These are phyloP conservation scores for Aphrophora alni DNA, from an alignment of 2,888 invertebrate genomes.

Conservation along the genomic window DNA sequence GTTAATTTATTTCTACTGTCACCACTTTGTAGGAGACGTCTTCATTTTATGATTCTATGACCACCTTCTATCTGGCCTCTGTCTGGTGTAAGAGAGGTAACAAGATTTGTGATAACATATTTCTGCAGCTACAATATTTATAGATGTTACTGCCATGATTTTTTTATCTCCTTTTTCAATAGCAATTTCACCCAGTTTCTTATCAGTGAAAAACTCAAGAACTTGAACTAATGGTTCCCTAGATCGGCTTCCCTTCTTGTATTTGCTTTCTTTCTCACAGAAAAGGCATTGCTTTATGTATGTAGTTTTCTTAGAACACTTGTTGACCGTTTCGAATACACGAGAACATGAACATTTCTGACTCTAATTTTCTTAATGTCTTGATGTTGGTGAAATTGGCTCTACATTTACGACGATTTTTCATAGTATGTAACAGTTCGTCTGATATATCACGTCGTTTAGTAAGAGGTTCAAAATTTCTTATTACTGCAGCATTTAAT, in stretches of 20 bases:
- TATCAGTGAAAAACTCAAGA: constrained; percentile 4
- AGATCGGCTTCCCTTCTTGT: constrained; percentile 15
- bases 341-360: neutral
- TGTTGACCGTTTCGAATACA: constrained; percentile 12
- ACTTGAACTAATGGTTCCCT: neutral
- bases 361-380: constrained; percentile 17
- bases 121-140: constrained; percentile 16
- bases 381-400: constrained; percentile 11
- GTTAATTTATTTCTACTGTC: constrained; percentile 19
- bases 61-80: constrained; percentile 6
- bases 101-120: constrained; percentile 10
- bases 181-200: no score
- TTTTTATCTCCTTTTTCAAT: no score
- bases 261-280: constrained; percentile 11
- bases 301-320: neutral
- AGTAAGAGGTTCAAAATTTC: no score
- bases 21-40: constrained; percentile 7
- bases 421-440: constrained; percentile 9
- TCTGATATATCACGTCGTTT: no score
- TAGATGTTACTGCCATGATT: constrained; percentile 15
- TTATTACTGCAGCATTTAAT: no score
- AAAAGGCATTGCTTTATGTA: no score
- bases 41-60: constrained; percentile 15
- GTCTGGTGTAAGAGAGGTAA: constrained; percentile 9
- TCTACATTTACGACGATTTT: constrained; percentile 13